Conservation (phyloP, 2,113 vertebrate species). For the Petaurus breviceps region DNA sequence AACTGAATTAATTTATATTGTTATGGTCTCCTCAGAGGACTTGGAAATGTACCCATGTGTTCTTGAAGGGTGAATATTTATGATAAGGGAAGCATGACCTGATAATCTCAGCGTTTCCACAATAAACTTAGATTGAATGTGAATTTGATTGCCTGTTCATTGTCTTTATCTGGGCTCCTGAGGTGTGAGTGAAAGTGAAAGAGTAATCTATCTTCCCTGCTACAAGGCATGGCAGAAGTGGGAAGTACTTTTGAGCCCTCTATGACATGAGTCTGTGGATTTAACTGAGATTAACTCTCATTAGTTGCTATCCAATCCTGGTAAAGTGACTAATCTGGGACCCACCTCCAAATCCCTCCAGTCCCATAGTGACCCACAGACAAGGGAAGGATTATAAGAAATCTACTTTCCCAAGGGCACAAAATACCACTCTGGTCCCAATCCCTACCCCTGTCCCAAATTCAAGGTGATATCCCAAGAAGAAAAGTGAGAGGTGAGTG, state of each 20-base stretch:
- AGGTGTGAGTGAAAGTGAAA: constrained; percentile 7
- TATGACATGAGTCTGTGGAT: neutral
- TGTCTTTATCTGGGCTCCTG: constrained; percentile 31
- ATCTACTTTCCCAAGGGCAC: neutral
- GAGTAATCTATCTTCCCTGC: neutral
- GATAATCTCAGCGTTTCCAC: constrained; percentile 35
- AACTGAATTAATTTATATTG: constrained; percentile 1
- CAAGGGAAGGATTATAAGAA: neutral
- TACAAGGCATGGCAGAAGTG: neutral
- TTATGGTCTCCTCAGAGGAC: neutral
- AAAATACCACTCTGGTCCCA: neutral
- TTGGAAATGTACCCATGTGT: constrained; percentile 17
- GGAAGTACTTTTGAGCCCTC: neutral
- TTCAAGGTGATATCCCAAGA: neutral
- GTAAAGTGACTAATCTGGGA: neutral
- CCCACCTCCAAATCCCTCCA: neutral
- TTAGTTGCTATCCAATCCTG: neutral
- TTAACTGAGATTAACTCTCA: neutral
- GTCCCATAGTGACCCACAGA: neutral
- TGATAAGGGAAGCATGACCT: neutral
- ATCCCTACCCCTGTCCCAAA: neutral
- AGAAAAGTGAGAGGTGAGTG: neutral
- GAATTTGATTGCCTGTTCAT: neutral
- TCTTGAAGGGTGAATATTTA: constrained; percentile 32
- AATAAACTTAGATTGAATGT: constrained; percentile 66